A percentile compares a stretch with the other conserved stretches of the same genome.
phyloP scores from a whole-genome alignment of 2,113 vertebrate species.

The Neoarius graeffei region DNA sequence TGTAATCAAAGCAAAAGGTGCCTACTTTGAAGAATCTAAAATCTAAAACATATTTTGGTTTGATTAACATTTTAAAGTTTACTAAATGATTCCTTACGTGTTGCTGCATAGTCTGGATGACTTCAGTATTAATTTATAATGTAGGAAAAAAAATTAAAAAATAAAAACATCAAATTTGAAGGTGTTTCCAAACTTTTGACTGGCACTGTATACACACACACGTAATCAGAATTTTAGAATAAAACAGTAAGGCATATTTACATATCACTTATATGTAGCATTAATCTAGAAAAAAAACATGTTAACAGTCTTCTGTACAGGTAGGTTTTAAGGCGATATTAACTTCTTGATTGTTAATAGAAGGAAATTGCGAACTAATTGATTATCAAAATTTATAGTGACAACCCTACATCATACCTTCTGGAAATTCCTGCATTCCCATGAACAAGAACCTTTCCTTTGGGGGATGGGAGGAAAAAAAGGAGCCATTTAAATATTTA shows the following conservation, averaged over 20 bases:
- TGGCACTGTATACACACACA: too few relatives aligned
- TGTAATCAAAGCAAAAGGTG: too few relatives aligned
- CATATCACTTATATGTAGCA: neutral
- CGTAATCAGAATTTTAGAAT: too few relatives aligned
- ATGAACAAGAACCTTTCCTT: conserved; percentile 95
- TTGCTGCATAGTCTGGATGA: too few relatives aligned
- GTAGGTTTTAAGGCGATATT: neutral
- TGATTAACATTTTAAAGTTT: too few relatives aligned
- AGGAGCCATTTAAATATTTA: neutral
- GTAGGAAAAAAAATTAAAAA: too few relatives aligned
- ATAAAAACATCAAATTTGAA: too few relatives aligned
- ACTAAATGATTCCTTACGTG: too few relatives aligned
- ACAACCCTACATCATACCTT: conserved; percentile 76
- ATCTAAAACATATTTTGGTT: too few relatives aligned
- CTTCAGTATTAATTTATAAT: too few relatives aligned
- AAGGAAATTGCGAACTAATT: neutral
- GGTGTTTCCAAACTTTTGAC: too few relatives aligned
- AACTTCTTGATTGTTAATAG: neutral
- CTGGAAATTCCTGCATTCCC: conserved; percentile 99
- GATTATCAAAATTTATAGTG: neutral
- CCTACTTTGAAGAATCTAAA: too few relatives aligned
- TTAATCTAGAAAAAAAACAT: neutral
- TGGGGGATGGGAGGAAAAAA: conserved; percentile 56
- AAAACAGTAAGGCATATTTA: neutral
- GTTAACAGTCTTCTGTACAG: neutral